phyloP scores from a whole-genome alignment of 2,113 vertebrate genomes.

The Corythornis vintsioides region DNA sequence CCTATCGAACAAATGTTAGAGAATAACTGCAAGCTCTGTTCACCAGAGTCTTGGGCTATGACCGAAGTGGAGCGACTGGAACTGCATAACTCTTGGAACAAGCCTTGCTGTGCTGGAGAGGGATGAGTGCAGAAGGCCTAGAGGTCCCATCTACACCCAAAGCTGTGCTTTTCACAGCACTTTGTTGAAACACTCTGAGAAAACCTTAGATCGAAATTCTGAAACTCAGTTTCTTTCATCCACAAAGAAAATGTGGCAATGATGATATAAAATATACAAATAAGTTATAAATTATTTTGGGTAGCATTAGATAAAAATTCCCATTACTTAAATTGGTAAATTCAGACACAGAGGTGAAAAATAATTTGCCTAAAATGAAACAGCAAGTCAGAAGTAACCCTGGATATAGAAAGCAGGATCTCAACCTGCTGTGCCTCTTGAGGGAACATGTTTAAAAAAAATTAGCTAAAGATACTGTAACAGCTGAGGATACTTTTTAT shows the following conservation, averaged over 20 bases:
- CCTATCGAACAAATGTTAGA: not conserved
- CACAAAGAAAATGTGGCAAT: not conserved
- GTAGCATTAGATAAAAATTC: not conserved
- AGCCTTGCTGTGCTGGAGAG: not conserved
- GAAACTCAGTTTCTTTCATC: not conserved
- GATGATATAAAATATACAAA: not conserved
- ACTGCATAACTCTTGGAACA: not conserved
- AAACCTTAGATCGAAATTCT: not conserved
- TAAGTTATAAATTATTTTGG: not conserved
- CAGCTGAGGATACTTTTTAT: not conserved
- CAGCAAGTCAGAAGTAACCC: not conserved
- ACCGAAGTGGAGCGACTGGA: not conserved
- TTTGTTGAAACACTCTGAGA: not conserved
- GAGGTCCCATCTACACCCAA: not conserved
- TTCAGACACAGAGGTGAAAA: not conserved
- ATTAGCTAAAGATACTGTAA: not conserved
- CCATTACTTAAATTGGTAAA: not conserved
- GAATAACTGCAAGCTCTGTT: not conserved
- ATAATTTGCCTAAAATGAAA: slow-evolving; percentile 8
- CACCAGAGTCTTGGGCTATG: not conserved
- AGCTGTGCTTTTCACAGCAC: not conserved
- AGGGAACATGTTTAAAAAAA: not conserved
- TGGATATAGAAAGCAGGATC: slow-evolving; percentile 6
- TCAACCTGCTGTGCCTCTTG: not conserved
- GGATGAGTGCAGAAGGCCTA: not conserved